Evolutionary conservation across 2,113 vertebrate genomes (phyloP).

Genomic region (Pseudorasbora parva): DNA sequence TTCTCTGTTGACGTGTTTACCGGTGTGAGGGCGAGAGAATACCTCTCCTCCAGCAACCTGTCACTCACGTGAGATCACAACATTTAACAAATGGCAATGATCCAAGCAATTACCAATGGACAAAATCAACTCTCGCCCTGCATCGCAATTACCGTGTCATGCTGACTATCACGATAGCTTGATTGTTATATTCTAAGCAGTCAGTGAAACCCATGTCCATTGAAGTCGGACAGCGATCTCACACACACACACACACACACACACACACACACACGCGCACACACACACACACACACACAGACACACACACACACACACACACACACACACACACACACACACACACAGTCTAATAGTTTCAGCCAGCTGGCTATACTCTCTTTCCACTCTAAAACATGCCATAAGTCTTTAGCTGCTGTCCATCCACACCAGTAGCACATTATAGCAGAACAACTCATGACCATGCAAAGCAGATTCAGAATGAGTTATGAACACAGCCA

Average conservation of each 20-base stretch:
- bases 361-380: background rate
- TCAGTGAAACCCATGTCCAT: background rate
- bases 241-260: background rate
- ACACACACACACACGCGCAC: too few species aligned
- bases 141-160: background rate
- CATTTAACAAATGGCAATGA: background rate
- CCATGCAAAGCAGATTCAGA: constrained; percentile 13
- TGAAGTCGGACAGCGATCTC: background rate
- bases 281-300: too few species aligned
- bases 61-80: background rate
- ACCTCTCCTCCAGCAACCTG: background rate
- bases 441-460: constrained; percentile 27
- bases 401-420: constrained; percentile 28
- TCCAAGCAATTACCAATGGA: background rate
- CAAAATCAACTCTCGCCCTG: background rate
- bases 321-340: too few species aligned
- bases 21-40: background rate
- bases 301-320: too few species aligned
- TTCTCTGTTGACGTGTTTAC: background rate
- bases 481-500: constrained; percentile 39
- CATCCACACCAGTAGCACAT: constrained; percentile 45
- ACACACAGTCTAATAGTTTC: background rate
- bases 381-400: constrained; percentile 26
- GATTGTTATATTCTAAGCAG: constrained; percentile 29
- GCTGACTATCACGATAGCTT: constrained; percentile 3